Conservation (phyloP, 2,888 invertebrate species). For the Diaperis boleti region DNA sequence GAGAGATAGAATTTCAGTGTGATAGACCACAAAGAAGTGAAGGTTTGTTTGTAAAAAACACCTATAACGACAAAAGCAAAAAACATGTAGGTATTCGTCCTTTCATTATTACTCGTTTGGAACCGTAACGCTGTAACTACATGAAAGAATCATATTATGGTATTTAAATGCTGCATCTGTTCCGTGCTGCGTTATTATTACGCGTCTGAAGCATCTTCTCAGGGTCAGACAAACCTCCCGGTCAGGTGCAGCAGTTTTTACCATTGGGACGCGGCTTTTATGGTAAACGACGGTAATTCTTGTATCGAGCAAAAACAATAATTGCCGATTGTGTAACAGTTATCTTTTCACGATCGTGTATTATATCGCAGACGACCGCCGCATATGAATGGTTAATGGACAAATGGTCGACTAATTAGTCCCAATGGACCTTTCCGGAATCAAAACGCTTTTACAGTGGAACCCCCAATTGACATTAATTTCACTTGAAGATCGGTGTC, state of each 20-base stretch:
- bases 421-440: constrained; percentile 13
- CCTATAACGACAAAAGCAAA: no score
- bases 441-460: constrained; percentile 15
- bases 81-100: no score
- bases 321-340: constrained; percentile 15
- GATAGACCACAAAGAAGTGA: no score
- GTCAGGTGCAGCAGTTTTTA: constrained; percentile 15
- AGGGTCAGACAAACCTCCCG: neutral
- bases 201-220: no score
- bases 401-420: constrained; percentile 16
- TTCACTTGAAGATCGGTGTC: constrained; percentile 7
- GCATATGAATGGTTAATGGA: constrained; percentile 14
- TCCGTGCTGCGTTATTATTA: no score
- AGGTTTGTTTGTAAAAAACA: no score
- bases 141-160: no score
- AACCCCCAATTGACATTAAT: constrained; percentile 14
- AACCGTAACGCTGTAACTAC: no score
- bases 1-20: no score
- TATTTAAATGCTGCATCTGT: no score
- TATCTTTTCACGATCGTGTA: constrained; percentile 8
- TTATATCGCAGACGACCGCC: neutral
- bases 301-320: constrained; percentile 13
- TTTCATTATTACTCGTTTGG: no score
- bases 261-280: constrained; percentile 4
- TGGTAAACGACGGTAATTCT: constrained; percentile 3